These are phyloP conservation scores for Loriculus beryllinus DNA, from an alignment of 2,797 vertebrate species.

Conservation along the genomic window DNA sequence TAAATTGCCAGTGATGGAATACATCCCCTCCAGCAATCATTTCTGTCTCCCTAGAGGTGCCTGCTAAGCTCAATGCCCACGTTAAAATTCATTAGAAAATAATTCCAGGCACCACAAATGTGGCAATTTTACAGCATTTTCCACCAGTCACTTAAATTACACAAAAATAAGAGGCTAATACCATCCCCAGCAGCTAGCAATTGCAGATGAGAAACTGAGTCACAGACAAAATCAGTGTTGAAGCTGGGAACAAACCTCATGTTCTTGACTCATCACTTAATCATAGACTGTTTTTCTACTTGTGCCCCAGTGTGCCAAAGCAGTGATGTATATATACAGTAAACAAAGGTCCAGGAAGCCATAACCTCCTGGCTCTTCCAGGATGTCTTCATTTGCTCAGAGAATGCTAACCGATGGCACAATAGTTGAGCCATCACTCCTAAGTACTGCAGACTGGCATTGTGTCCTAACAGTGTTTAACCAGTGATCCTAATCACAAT, in stretches of 20 bases:
- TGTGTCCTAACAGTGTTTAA: background rate
- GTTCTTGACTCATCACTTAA: background rate
- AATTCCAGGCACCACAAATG: background rate
- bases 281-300: background rate
- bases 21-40: background rate
- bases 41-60: background rate
- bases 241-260: background rate
- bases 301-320: background rate
- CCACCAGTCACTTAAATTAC: background rate
- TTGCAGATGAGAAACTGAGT: background rate
- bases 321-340: background rate
- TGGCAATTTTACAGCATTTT: background rate
- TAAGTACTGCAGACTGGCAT: accelerated
- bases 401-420: background rate
- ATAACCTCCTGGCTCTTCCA: background rate
- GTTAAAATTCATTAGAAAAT: background rate
- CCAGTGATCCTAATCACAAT: background rate
- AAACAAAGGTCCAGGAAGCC: background rate
- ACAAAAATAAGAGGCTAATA: background rate
- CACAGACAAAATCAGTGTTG: background rate
- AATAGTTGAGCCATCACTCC: background rate
- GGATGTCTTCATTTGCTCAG: background rate
- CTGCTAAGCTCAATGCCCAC: background rate
- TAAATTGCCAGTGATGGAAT: background rate
- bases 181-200: background rate